Evolutionary conservation across 2,888 invertebrate genomes (phyloP).

Genomic region (Chalcosyrphus nemorum): DNA sequence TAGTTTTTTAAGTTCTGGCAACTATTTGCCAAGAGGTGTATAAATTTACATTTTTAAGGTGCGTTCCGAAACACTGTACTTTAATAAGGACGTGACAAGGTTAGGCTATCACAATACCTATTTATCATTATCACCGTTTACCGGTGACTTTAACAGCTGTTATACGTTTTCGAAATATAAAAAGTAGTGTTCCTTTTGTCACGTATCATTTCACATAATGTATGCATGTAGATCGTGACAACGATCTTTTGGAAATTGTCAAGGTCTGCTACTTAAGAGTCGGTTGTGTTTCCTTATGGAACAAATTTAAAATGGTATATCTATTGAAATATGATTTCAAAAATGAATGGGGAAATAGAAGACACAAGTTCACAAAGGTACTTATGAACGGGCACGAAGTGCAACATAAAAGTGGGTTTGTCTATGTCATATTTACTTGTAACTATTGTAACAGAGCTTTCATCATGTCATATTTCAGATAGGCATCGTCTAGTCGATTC

Average conservation of each 20-base stretch:
- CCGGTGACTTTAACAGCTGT: not conserved
- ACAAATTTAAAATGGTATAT: not conserved
- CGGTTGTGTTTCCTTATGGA: not conserved
- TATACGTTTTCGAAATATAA: not conserved
- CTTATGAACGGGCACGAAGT: too few species aligned
- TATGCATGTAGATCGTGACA: not conserved
- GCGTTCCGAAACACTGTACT: not conserved
- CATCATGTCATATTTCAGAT: too few species aligned
- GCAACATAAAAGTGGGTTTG: too few species aligned
- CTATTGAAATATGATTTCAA: not conserved
- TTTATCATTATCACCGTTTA: not conserved
- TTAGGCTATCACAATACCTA: not conserved
- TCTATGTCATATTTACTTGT: too few species aligned
- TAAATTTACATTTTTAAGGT: not conserved
- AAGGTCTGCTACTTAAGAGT: not conserved
- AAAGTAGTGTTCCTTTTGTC: constrained; percentile 4
- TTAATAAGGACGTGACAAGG: not conserved
- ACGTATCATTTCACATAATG: constrained; percentile 14
- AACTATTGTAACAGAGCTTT: too few species aligned
- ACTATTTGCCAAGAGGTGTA: not conserved
- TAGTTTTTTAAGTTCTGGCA: not conserved
- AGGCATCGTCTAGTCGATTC: too few species aligned
- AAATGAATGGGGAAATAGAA: not conserved
- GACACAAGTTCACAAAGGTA: not conserved
- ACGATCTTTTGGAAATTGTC: not conserved